Evolutionary conservation across 1,140 invertebrate genomes (phyloP).

Genomic region (Chironomus tepperi): DNA sequence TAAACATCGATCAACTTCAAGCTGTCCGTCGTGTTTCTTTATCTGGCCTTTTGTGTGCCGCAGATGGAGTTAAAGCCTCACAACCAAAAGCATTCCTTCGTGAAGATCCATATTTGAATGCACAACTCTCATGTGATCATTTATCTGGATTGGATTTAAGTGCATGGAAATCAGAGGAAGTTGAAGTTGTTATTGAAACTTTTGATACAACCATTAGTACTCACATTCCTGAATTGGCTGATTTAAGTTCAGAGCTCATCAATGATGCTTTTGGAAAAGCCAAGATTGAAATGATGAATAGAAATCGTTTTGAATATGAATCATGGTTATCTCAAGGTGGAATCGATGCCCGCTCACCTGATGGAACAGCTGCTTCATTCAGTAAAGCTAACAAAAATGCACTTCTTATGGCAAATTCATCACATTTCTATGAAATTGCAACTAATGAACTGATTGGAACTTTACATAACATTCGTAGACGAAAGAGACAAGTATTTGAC

Average conservation of each 20-base stretch:
- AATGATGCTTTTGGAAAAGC: constrained; percentile 61
- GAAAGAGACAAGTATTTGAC: constrained; percentile 64
- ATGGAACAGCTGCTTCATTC: constrained; percentile 79
- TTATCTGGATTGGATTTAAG: constrained; percentile 52
- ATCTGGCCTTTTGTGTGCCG: constrained; percentile 75
- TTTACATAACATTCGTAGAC: constrained; percentile 46
- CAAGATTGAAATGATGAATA: constrained; percentile 57
- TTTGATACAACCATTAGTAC: constrained; percentile 25
- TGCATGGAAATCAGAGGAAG: constrained; percentile 28
- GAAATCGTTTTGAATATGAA: constrained; percentile 67
- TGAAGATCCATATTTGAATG: constrained; percentile 81
- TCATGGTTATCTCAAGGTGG: constrained; percentile 56
- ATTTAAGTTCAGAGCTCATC: constrained; percentile 44
- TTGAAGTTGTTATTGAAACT: constrained; percentile 35
- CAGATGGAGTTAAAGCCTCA: constrained; percentile 53
- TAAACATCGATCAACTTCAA: constrained; percentile 70
- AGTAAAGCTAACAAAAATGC: constrained; percentile 79
- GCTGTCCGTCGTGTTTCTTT: constrained; percentile 78
- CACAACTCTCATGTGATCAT: constrained; percentile 65
- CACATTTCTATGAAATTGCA: constrained; percentile 77
- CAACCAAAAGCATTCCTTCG: constrained; percentile 81
- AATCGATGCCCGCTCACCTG: constrained; percentile 72
- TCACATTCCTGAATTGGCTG: constrained; percentile 31
- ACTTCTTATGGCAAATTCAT: constrained; percentile 71
- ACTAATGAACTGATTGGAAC: constrained; percentile 74